Base-by-base conservation (phyloP, 2,113 vertebrate species). In the Astatotilapia flaviijosephi region DNA sequence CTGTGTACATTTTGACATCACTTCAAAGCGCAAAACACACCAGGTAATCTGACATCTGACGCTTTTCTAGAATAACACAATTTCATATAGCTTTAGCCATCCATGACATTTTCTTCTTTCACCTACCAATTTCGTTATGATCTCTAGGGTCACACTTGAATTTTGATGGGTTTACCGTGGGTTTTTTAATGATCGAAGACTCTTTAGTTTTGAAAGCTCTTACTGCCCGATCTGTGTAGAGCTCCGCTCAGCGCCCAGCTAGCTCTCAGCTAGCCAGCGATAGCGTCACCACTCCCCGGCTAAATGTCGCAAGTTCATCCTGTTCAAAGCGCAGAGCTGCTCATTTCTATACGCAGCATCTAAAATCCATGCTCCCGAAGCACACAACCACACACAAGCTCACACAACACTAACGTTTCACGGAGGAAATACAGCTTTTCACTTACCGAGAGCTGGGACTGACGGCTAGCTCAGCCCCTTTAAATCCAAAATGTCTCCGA, bases 401-500 rank as follows among this genome's bases (percentile, higher is more conserved):
- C 7, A 9, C 5, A 19, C 3, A 26, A 6, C 1, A 51, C 2
- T 6, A 2, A 5, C 4, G 33, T 42, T 5, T 40, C n/a, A 13
- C 2, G 2, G n/a, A 65, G 6, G 23, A 86, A 87, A 86, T 17
- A 17, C 17, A 51, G 55, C 6, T 6, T 68, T 26, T 83, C 5
- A 90, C 95, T 95, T 91, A 96, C 95, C 95, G 56, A 93, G 93
- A 94, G 93, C 95, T 92, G 37, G 49, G 62, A 89, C 89, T 86
- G 90, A 87, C 88, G 89, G 84, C 83, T 88, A 92, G 79, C 89
- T 92, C 90, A 94, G 93, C 93, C 94, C 92, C 95, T 95, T 95
- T 94, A 95, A 93, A 96, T 94, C 94, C 95, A 96, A 96, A 95
- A 96, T 96, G 96, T 91, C 96, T 94, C 85, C 91, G 31, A 31